Percentiles rank a stretch among this genome's conserved stretches.
Evolutionary conservation across 2,797 vertebrate genomes (phyloP).

Genomic region (Semotilus atromaculatus): DNA sequence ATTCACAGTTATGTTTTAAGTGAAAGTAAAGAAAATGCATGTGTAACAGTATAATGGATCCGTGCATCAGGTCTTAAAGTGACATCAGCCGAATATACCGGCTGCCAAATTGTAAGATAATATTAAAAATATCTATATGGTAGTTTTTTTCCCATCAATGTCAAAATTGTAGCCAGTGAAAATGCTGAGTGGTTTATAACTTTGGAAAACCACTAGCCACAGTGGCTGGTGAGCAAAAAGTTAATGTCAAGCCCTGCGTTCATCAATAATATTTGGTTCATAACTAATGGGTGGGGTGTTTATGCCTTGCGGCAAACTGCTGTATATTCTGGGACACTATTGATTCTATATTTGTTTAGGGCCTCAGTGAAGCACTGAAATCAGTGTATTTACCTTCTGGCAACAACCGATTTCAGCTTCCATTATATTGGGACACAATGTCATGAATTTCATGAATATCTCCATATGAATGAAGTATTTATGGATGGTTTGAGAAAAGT

Average conservation of each 20-base stretch:
- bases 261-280: constrained; percentile 18
- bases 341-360: constrained; percentile 33
- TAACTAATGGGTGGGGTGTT: constrained; percentile 6
- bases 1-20: too few species aligned
- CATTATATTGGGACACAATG: not conserved
- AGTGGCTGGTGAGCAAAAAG: too few species aligned
- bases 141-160: too few species aligned
- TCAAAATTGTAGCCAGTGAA: too few species aligned
- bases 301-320: not conserved
- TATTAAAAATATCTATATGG: too few species aligned
- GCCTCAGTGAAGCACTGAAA: constrained; percentile 4
- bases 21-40: too few species aligned
- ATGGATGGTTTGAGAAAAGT: not conserved
- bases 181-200: too few species aligned
- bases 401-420: constrained; percentile 4
- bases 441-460: not conserved
- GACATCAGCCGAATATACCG: too few species aligned
- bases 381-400: not conserved
- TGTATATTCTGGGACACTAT: constrained; percentile 24
- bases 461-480: not conserved
- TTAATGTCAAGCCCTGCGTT: not conserved
- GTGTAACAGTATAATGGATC: too few species aligned
- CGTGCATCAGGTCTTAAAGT: too few species aligned
- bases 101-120: too few species aligned
- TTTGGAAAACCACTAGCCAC: too few species aligned